A percentile compares a stretch with the other conserved stretches of the same genome.
Evolutionary conservation across 2,888 invertebrate genomes (phyloP).

Genomic region (Lithosia quadra): DNA sequence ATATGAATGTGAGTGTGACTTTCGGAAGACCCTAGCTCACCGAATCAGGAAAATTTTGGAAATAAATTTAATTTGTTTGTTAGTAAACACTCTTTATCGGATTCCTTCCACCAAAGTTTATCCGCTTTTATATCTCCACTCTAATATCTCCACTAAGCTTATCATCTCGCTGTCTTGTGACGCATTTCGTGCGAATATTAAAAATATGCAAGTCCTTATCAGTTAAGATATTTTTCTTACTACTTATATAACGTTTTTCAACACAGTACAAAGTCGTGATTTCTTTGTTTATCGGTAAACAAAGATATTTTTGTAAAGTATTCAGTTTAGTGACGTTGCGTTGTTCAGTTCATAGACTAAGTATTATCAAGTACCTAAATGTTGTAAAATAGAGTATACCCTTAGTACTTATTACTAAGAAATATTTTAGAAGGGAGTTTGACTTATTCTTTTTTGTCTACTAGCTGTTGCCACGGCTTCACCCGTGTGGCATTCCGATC

Average conservation of each 20-base stretch:
- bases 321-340: background rate
- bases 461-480: no score
- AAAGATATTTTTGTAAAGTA: background rate
- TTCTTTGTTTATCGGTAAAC: background rate
- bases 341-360: background rate
- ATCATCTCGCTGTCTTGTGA: background rate
- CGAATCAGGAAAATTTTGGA: background rate
- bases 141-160: background rate
- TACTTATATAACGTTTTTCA: background rate
- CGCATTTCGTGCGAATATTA: background rate
- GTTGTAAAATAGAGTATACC: no score
- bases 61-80: background rate
- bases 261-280: slow-evolving; percentile 2
- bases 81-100: background rate
- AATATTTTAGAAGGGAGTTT: background rate
- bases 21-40: background rate
- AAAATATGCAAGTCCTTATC: slow-evolving; percentile 4
- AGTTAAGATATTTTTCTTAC: background rate
- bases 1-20: no score
- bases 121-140: no score
- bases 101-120: background rate
- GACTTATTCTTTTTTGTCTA: background rate
- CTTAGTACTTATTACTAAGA: no score
- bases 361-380: background rate
- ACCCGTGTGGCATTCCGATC: no score